phyloP scores from a whole-genome alignment of 2,113 vertebrate genomes.

The Madoqua kirkii region DNA sequence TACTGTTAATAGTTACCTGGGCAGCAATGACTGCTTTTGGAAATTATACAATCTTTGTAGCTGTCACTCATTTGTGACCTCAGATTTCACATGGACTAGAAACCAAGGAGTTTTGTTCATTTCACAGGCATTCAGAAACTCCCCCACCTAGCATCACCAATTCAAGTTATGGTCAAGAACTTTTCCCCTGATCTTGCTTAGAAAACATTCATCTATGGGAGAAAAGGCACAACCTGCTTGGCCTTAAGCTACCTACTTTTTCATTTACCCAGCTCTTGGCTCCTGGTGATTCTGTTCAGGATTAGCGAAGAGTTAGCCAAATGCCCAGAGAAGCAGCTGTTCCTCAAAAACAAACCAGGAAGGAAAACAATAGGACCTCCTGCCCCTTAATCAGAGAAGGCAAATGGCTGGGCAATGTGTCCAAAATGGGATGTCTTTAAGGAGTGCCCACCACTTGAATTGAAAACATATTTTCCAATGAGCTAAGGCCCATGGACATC shows the following conservation, averaged over 20 bases:
- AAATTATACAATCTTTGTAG: constrained; percentile 19
- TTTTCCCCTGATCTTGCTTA: neutral
- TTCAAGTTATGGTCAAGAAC: neutral
- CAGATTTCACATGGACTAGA: constrained; percentile 10
- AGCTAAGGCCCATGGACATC: neutral
- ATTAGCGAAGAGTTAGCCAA: constrained; percentile 49
- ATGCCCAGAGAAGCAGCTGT: constrained; percentile 58
- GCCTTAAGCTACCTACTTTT: constrained; percentile 21
- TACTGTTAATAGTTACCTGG: constrained; percentile 49
- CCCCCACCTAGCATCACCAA: too few species aligned
- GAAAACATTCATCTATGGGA: neutral
- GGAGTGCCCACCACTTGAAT: neutral
- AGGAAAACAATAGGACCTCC: constrained; percentile 33
- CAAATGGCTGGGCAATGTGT: constrained; percentile 15
- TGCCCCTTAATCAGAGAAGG: neutral
- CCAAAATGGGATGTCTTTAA: neutral
- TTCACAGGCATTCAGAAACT: constrained; percentile 31
- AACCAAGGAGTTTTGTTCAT: neutral
- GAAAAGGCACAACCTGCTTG: constrained; percentile 35
- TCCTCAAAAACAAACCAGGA: constrained; percentile 50
- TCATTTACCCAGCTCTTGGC: constrained; percentile 21
- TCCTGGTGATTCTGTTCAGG: constrained; percentile 46
- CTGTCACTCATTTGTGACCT: constrained; percentile 28
- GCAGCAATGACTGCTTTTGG: constrained; percentile 28
- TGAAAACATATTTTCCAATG: neutral